phyloP scores from a whole-genome alignment of 2,888 invertebrate genomes.

The Cotesia congregata region DNA sequence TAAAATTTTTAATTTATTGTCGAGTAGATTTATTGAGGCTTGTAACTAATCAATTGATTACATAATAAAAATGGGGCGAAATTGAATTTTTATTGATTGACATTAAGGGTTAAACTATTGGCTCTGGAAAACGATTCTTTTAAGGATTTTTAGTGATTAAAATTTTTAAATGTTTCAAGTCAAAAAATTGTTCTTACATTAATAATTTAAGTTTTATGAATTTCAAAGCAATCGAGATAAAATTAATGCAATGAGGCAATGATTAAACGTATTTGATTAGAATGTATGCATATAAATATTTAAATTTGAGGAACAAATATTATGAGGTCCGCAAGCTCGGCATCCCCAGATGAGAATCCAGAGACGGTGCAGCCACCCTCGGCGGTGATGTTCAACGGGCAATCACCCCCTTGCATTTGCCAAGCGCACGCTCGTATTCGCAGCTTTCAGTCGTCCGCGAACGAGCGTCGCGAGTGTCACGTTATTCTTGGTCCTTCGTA shows the following conservation, averaged over 20 bases:
- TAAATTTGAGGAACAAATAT: background rate
- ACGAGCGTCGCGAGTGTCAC: conserved; percentile 53
- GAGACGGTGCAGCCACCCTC: conserved; percentile 43
- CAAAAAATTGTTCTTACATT: too few species aligned
- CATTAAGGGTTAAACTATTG: background rate
- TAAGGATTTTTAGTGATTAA: background rate
- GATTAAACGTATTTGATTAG: background rate
- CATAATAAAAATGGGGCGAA: background rate
- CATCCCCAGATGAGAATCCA: conserved; percentile 46
- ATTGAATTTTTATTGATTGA: background rate
- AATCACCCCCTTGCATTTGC: conserved; percentile 43
- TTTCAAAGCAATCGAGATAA: too few species aligned
- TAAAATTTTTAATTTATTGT: background rate
- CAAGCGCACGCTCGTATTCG: conserved; percentile 43
- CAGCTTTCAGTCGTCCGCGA: conserved; percentile 57
- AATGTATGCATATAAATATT: background rate
- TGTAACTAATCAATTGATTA: background rate
- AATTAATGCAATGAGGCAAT: background rate
- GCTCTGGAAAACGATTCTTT: too few species aligned
- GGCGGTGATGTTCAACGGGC: conserved; percentile 45
- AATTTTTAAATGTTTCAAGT: background rate
- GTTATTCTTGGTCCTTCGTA: conserved; percentile 21
- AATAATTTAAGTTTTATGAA: too few species aligned
- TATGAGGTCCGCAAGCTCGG: conserved; percentile 32
- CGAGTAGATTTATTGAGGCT: background rate